Percentiles rank a stretch among this genome's conserved stretches.
phyloP scores from a whole-genome alignment of 2,113 vertebrate species.

The Podarcis cretensis region DNA sequence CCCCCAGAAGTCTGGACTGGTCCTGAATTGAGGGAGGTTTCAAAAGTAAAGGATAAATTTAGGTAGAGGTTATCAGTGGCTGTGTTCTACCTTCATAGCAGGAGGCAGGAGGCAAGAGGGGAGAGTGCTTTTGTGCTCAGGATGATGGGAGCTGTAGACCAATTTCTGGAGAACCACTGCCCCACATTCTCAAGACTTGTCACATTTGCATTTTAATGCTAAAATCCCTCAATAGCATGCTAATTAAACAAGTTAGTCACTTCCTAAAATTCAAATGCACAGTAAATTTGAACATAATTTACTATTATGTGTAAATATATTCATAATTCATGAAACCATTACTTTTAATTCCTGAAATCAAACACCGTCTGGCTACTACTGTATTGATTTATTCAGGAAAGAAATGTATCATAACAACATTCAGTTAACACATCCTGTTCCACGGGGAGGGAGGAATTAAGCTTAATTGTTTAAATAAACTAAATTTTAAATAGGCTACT shows the following conservation, averaged over 20 bases:
- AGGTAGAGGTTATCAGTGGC: not conserved
- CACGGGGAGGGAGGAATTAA: not conserved
- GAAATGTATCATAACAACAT: not conserved
- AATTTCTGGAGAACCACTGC: not conserved
- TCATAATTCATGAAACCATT: constrained; percentile 26
- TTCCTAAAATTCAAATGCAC: not conserved
- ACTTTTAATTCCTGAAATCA: constrained; percentile 13
- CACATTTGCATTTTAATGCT: not conserved
- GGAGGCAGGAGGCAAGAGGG: not conserved
- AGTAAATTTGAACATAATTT: constrained; percentile 13
- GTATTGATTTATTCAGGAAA: constrained; percentile 16
- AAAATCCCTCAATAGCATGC: not conserved
- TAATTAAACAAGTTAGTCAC: not conserved
- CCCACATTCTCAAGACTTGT: not conserved
- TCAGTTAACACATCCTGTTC: not conserved
- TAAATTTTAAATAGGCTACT: not conserved
- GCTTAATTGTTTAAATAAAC: not conserved
- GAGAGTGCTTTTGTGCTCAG: no score
- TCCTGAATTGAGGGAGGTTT: no score
- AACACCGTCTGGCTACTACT: not conserved
- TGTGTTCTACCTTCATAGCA: not conserved
- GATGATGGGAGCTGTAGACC: no score
- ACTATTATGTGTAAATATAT: constrained; percentile 20
- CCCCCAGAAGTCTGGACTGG: no score
- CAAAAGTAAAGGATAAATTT: not conserved